phyloP scores from a whole-genome alignment of 2,113 vertebrate genomes.

The Apeltes quadracus region DNA sequence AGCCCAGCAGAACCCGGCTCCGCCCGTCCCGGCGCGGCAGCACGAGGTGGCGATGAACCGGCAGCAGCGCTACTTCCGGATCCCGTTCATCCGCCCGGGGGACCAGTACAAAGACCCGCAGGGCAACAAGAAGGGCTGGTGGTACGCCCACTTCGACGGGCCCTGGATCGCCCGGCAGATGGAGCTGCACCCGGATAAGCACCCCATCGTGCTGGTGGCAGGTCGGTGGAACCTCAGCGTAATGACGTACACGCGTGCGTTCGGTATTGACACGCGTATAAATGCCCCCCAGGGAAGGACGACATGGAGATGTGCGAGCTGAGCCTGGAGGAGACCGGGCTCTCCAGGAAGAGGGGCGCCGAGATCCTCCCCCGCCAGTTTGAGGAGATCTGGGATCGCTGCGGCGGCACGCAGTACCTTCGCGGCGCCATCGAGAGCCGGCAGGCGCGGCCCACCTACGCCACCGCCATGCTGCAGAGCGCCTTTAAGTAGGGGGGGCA shows the following conservation, averaged over 20 bases:
- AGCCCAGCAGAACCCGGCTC: constrained; percentile 88
- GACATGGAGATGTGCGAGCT: constrained; percentile 99
- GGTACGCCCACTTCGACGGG: constrained; percentile 98
- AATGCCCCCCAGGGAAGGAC: constrained; percentile 87
- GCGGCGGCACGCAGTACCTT: constrained; percentile 93
- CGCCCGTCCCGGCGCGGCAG: constrained; percentile 84
- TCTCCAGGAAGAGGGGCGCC: constrained; percentile 92
- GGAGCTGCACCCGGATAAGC: constrained; percentile 97
- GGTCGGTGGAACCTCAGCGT: no score
- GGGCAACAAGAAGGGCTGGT: constrained; percentile 98
- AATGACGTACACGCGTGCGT: no score
- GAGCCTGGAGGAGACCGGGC: constrained; percentile 95
- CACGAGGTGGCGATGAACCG: constrained; percentile 88
- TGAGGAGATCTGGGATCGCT: constrained; percentile 98
- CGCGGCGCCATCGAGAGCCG: constrained; percentile 90
- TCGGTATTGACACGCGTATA: no score
- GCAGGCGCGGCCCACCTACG: constrained; percentile 93
- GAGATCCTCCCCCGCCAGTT: constrained; percentile 96
- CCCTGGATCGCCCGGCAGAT: constrained; percentile 97
- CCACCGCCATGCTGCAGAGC: constrained; percentile 95
- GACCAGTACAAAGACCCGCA: constrained; percentile 96
- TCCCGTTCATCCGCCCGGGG: constrained; percentile 93
- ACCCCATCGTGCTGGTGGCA: constrained; percentile 94
- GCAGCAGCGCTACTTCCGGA: constrained; percentile 96
- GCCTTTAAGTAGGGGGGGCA: constrained; percentile 80